Evolutionary conservation across 2,888 invertebrate species (phyloP).

Genomic region (Brenthis hecate): DNA sequence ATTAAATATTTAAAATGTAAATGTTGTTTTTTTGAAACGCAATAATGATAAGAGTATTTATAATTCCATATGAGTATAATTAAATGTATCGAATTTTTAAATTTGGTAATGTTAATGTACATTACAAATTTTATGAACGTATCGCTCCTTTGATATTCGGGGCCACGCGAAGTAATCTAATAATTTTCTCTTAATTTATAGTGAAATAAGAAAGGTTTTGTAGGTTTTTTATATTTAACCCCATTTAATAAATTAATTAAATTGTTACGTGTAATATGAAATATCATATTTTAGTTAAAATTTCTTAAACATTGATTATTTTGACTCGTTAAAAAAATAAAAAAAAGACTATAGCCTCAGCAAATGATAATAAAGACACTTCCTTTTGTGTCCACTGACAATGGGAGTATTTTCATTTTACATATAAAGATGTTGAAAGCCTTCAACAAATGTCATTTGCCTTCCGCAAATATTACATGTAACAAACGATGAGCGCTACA

Average conservation of each 20-base stretch:
- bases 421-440: constrained; percentile 34
- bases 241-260: constrained; percentile 7
- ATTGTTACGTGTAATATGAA: constrained; percentile 7
- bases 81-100: constrained; percentile 38
- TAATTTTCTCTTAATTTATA: constrained; percentile 22
- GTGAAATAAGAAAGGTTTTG: not conserved
- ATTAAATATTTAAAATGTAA: constrained; percentile 7
- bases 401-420: not conserved
- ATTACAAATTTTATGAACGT: constrained; percentile 20
- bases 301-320: not conserved
- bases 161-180: constrained; percentile 16
- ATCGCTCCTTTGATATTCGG: constrained; percentile 15
- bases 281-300: not conserved
- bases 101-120: constrained; percentile 11
- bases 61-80: constrained; percentile 36
- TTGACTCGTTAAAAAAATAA: not conserved
- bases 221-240: constrained; percentile 13
- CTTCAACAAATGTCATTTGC: constrained; percentile 35
- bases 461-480: constrained; percentile 31
- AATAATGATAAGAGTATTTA: constrained; percentile 52
- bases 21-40: constrained; percentile 49
- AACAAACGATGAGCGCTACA: constrained; percentile 34
- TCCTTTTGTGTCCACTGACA: not conserved
- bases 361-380: constrained; percentile 5
- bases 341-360: not conserved